These are phyloP conservation scores for Amblyornis subalaris DNA, from an alignment of 2,113 vertebrate genomes.

Conservation along the genomic window DNA sequence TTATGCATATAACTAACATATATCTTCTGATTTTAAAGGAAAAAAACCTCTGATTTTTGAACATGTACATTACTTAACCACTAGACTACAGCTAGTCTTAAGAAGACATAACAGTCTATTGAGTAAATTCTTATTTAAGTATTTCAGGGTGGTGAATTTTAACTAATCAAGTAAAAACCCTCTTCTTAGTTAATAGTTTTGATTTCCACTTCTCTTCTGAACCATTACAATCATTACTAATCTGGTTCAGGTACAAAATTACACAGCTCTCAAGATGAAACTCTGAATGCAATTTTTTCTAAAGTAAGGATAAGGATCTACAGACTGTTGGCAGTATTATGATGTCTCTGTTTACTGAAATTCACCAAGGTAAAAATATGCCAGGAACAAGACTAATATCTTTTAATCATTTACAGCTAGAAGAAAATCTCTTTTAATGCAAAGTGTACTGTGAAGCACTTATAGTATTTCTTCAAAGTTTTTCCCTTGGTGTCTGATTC, in stretches of 20 bases:
- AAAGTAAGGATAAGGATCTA: background rate
- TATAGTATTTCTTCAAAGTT: background rate
- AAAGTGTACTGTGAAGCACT: background rate
- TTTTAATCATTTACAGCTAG: background rate
- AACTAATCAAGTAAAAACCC: background rate
- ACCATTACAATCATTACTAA: background rate
- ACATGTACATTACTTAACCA: background rate
- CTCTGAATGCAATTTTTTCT: background rate
- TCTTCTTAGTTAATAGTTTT: background rate
- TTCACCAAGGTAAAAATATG: background rate
- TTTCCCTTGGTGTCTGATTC: background rate
- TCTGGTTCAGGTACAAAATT: background rate
- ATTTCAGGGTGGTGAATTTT: background rate
- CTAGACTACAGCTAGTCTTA: background rate
- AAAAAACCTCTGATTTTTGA: background rate
- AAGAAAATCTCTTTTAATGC: background rate
- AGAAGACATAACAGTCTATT: background rate
- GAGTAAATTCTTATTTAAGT: background rate
- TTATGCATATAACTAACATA: background rate
- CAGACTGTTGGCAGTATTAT: background rate
- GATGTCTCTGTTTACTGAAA: background rate
- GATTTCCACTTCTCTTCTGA: background rate
- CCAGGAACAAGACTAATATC: background rate
- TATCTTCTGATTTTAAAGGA: background rate
- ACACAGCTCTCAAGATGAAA: background rate